These are phyloP conservation scores for Synergus gifuensis DNA, from an alignment of 2,888 invertebrate species.

Conservation along the genomic window DNA sequence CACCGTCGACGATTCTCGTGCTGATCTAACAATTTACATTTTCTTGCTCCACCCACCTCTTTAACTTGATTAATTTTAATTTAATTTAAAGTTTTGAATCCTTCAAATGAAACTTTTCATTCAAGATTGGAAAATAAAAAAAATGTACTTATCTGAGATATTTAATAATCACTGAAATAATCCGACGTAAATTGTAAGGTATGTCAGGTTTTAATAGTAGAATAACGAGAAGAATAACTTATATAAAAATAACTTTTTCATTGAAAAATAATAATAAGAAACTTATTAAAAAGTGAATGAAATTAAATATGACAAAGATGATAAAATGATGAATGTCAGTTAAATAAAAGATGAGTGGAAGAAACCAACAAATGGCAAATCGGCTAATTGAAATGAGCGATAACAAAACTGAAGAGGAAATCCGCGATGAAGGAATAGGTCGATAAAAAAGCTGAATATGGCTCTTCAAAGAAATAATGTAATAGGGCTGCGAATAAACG, in stretches of 20 bases:
- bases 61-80: background rate
- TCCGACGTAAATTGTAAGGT: background rate
- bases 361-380: conserved; percentile 11
- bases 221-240: no score
- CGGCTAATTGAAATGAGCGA: conserved; percentile 22
- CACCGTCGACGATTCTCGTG: conserved; percentile 33
- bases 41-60: background rate
- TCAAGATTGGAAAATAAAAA: background rate
- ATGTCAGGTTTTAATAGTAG: background rate
- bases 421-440: conserved; percentile 20
- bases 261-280: background rate
- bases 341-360: conserved; percentile 22
- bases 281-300: background rate
- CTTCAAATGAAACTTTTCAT: background rate
- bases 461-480: conserved; percentile 31
- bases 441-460: conserved; percentile 23
- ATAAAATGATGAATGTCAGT: background rate
- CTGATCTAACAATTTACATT: conserved; percentile 18
- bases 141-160: background rate
- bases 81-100: background rate
- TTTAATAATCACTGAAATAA: background rate
- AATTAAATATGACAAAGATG: background rate
- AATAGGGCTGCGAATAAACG: conserved; percentile 18
- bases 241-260: background rate
- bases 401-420: conserved; percentile 13